Evolutionary conservation across 2,888 invertebrate genomes (phyloP).

Genomic region (Drosophila neutralis): DNA sequence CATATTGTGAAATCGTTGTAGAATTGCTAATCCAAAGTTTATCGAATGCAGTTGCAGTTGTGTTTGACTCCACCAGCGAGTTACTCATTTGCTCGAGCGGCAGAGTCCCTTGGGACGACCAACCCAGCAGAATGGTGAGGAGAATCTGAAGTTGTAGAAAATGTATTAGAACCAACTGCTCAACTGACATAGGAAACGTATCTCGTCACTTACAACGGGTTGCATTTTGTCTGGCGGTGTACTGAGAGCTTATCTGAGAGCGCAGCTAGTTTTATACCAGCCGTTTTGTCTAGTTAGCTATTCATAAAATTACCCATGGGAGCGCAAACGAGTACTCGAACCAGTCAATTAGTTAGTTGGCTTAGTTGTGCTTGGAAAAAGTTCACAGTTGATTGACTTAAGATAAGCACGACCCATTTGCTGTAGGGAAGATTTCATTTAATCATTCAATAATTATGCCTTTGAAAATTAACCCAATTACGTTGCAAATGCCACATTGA

Average conservation of each 20-base stretch:
- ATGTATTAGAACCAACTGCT: background rate
- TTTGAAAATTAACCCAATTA: background rate
- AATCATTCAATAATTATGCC: background rate
- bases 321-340: slow-evolving; percentile 5
- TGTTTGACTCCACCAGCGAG: background rate
- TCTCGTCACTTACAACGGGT: slow-evolving; percentile 53
- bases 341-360: background rate
- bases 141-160: slow-evolving; percentile 24
- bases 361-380: background rate
- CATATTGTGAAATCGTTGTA: background rate
- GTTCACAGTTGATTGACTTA: background rate
- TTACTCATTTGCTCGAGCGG: background rate
- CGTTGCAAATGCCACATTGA: background rate
- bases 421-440: background rate
- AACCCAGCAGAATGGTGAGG: slow-evolving; percentile 17
- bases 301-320: slow-evolving; percentile 56
- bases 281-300: slow-evolving; percentile 30
- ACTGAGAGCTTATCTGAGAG: slow-evolving; percentile 40
- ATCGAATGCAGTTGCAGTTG: background rate
- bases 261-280: slow-evolving; percentile 52
- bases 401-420: background rate
- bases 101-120: background rate
- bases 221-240: slow-evolving; percentile 47
- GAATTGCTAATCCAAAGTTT: background rate
- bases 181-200: background rate